Evolutionary conservation across 2,113 vertebrate genomes (phyloP).

Genomic region (Carassius auratus): DNA sequence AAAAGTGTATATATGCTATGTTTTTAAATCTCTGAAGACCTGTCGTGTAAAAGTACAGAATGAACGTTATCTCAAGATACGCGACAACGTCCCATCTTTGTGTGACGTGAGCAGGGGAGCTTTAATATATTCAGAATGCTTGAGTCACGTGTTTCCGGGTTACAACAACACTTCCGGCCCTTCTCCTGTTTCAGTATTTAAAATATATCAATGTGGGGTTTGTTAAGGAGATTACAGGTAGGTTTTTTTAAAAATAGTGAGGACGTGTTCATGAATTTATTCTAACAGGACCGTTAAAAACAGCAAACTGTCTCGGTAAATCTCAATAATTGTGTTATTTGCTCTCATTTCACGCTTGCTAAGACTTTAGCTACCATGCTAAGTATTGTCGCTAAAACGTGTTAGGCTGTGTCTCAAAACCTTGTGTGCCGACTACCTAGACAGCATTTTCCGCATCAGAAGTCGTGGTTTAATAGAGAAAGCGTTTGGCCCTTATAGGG

Average conservation of each 20-base stretch:
- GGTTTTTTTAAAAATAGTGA: not conserved
- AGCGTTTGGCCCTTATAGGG: not conserved
- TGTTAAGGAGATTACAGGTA: not conserved
- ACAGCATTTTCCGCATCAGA: not conserved
- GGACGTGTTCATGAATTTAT: not conserved
- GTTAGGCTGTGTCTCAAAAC: conserved; percentile 26
- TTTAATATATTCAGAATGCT: conserved; percentile 3
- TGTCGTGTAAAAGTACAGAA: no score
- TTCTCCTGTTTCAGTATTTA: conserved; percentile 22
- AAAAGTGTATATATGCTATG: no score
- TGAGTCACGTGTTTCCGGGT: conserved; percentile 21
- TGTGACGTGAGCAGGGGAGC: not conserved
- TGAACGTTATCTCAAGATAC: no score
- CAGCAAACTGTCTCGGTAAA: not conserved
- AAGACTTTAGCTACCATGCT: conserved; percentile 18
- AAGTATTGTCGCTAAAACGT: not conserved
- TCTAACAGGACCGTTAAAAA: not conserved
- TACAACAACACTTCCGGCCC: conserved; percentile 13
- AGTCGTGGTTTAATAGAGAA: not conserved
- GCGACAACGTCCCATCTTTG: no score
- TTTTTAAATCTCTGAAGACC: no score
- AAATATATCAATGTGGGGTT: not conserved
- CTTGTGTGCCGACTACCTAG: conserved; percentile 12
- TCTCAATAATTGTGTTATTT: not conserved
- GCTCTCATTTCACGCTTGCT: not conserved